Evolutionary conservation across 2,888 invertebrate genomes (phyloP).

Genomic region (Acanthosoma haemorrhoidale): DNA sequence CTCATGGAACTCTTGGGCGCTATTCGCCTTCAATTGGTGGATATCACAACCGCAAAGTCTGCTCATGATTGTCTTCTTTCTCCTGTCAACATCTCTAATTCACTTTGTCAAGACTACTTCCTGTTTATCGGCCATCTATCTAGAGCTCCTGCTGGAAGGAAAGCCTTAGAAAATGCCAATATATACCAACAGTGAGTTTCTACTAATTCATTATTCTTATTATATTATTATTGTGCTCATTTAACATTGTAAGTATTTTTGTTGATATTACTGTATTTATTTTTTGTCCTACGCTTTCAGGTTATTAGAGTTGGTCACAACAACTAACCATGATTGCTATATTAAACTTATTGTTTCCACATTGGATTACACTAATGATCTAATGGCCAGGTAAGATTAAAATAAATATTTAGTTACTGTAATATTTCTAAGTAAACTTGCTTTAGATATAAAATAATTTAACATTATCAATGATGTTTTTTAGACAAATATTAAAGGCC

Average conservation of each 20-base stretch:
- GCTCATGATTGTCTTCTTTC: slow-evolving; percentile 84
- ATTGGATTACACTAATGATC: slow-evolving; percentile 77
- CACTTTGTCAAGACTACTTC: slow-evolving; percentile 92
- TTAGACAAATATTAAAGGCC: slow-evolving; percentile 52
- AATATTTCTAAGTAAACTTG: not conserved
- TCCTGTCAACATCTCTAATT: slow-evolving; percentile 79
- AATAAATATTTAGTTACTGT: not conserved
- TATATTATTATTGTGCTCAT: no score
- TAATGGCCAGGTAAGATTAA: slow-evolving; percentile 56
- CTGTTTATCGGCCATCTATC: slow-evolving; percentile 84
- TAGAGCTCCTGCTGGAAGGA: slow-evolving; percentile 61
- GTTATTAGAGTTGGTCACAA: slow-evolving; percentile 64
- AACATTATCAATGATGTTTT: slow-evolving; percentile 34
- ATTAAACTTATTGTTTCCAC: slow-evolving; percentile 89
- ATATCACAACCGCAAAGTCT: slow-evolving; percentile 65
- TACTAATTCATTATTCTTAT: no score
- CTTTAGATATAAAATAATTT: not conserved
- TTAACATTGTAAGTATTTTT: no score
- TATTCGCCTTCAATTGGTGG: slow-evolving; percentile 66
- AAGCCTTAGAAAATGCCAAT: slow-evolving; percentile 65
- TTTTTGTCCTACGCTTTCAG: slow-evolving; percentile 36
- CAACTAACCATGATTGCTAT: slow-evolving; percentile 84
- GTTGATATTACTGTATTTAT: no score
- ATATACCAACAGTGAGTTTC: slow-evolving; percentile 54
- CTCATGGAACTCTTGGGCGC: slow-evolving; percentile 75